Evolutionary conservation across 2,797 vertebrate species (phyloP).

Genomic region (Lates japonicus): DNA sequence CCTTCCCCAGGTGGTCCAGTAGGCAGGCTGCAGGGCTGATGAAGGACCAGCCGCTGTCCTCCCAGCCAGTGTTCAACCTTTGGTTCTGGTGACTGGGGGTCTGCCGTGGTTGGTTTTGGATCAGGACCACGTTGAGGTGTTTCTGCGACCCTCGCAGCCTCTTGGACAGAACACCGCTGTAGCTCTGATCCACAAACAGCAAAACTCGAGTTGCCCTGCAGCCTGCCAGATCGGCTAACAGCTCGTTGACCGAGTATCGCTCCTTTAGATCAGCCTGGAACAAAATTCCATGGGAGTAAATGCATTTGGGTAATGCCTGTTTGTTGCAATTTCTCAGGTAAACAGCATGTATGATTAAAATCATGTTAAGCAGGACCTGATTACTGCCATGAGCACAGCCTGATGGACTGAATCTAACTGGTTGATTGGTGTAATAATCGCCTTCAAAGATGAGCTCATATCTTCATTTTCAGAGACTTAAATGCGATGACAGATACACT

Average conservation of each 20-base stretch:
- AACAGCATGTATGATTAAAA: too few species aligned
- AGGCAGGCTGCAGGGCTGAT: constrained; percentile 73
- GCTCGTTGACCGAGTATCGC: constrained; percentile 77
- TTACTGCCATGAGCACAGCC: not conserved
- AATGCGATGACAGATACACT: not conserved
- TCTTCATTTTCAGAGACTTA: constrained; percentile 7
- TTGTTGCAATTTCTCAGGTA: too few species aligned
- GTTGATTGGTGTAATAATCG: not conserved
- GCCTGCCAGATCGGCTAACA: constrained; percentile 81
- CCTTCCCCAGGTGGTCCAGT: constrained; percentile 78
- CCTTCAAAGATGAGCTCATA: constrained; percentile 23
- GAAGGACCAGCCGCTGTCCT: constrained; percentile 76
- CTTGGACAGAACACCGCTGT: constrained; percentile 84
- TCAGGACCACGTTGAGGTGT: constrained; percentile 86
- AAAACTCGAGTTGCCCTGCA: constrained; percentile 86
- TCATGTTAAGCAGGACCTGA: not conserved
- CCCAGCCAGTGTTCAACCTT: constrained; percentile 49
- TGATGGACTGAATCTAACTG: not conserved
- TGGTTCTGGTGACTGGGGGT: constrained; percentile 53
- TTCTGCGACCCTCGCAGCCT: constrained; percentile 85
- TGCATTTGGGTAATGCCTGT: too few species aligned
- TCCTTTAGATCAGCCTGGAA: constrained; percentile 82
- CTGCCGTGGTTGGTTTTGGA: constrained; percentile 70
- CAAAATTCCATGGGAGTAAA: too few species aligned
- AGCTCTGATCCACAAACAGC: constrained; percentile 90